A percentile compares a stretch with the other conserved stretches of the same genome.
Evolutionary conservation across 2,797 vertebrate genomes (phyloP).

Genomic region (Naso thynnoides): DNA sequence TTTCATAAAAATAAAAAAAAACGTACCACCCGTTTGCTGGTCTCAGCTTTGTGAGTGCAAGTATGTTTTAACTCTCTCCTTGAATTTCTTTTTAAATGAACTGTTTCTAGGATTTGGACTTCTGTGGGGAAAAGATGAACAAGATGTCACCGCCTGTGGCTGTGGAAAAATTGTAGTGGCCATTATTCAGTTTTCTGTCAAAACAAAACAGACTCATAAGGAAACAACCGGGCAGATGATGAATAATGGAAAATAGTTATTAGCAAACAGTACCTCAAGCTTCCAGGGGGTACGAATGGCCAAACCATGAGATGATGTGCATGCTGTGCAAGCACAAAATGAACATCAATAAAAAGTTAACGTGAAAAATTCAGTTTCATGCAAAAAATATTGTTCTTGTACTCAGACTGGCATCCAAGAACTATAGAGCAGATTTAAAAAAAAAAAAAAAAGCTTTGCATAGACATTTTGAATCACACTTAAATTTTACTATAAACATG

Average conservation of each 20-base stretch:
- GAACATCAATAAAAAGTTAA: slow-evolving; percentile 7
- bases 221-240: neutral
- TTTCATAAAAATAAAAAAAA: neutral
- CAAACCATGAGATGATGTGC: neutral
- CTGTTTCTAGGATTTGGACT: neutral
- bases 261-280: neutral
- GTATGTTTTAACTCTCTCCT: neutral
- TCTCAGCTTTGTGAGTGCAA: neutral
- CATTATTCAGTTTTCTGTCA: neutral
- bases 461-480: slow-evolving; percentile 82
- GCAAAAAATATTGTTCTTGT: slow-evolving; percentile 23
- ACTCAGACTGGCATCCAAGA: neutral
- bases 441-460: slow-evolving; percentile 46
- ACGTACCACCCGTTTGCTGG: neutral
- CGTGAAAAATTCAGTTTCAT: slow-evolving; percentile 20
- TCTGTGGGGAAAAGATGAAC: neutral
- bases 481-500: slow-evolving; percentile 87
- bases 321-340: slow-evolving; percentile 1
- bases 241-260: neutral
- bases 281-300: neutral
- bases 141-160: neutral
- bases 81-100: slow-evolving; percentile 4
- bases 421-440: neutral
- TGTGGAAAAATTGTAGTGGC: neutral
- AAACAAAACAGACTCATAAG: neutral